Evolutionary conservation across 2,113 vertebrate genomes (phyloP).

Genomic region (Montifringilla adamsi): DNA sequence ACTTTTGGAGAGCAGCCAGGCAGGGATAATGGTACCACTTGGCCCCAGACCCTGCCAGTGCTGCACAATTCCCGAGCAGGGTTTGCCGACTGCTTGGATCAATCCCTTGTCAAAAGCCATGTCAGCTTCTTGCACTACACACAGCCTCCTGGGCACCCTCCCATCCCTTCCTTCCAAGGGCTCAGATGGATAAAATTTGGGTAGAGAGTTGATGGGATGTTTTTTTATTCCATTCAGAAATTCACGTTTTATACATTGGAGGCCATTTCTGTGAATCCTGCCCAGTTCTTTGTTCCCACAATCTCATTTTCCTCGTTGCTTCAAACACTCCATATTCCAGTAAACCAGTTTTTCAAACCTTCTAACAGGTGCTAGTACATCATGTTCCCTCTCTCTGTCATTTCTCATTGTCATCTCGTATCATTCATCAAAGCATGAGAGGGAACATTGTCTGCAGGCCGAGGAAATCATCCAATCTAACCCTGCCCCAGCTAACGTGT

Average conservation of each 20-base stretch:
- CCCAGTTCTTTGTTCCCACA: rapidly evolving
- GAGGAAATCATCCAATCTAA: not conserved
- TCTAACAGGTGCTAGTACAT: not conserved
- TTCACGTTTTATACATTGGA: rapidly evolving
- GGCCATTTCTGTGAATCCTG: not conserved
- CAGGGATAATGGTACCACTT: not conserved
- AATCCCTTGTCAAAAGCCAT: rapidly evolving
- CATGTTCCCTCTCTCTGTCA: not conserved
- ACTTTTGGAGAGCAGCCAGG: not conserved
- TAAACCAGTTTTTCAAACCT: not conserved
- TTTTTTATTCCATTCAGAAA: not conserved
- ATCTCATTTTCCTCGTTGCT: not conserved
- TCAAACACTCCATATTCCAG: not conserved
- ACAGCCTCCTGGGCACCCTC: not conserved
- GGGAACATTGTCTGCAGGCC: not conserved
- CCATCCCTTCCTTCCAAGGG: not conserved
- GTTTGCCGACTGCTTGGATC: not conserved
- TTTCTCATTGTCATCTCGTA: not conserved
- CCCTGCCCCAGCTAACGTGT: not conserved
- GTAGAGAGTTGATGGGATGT: too few species aligned
- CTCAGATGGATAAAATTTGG: not conserved
- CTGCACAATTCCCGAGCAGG: not conserved
- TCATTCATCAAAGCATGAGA: not conserved
- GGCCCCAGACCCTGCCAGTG: not conserved
- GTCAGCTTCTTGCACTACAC: not conserved